Base-by-base conservation (phyloP, 2,797 vertebrate species). In the Aphelocoma californica region DNA sequence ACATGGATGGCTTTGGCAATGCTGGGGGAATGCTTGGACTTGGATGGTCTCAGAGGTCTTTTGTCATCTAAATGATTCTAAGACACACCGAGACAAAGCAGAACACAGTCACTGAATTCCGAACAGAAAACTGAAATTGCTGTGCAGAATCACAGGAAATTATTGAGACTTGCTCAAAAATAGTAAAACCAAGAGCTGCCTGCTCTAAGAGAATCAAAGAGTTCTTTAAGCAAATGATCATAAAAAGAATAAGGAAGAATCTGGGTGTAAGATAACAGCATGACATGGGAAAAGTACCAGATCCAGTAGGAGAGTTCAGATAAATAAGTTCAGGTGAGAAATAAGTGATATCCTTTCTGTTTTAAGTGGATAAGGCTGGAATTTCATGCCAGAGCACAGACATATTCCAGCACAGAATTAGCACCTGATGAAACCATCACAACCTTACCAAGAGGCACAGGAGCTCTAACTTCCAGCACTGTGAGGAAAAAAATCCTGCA, bases 361-460 rank as follows among this genome's bases (percentile, higher is more conserved):
- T 64, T 8, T 26, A 66, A 51, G 18, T 45, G 15, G 7, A 15
- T 8, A 48, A 14, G 29, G 20, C n/a, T 51, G 28, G 13, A 92
- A 80, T 74, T 65, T 42, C 4, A 17, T 28, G 18, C 2, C 8
- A 58, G n/a, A 72, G 19, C 12, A 7, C 45, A 23, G 9, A 34
- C 3, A 34, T 1, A 0, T 5, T 20, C n/a, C 7, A 54, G 9
- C 12, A 32, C 4, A 26, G 11, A 62, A 54, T 54, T 29, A 51
- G 38, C 21, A 70, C 56, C 36, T n/a, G 23, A 80, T 32, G 28
- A 77, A 77, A 60, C 18, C 14, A 18, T 6, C 29, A 38, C 26
- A 85, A 8, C 53, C 34, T 77, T 45, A 25, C n/a, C 34, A 57
- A 74, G 38, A 64, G 24, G 8, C 48, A 75, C 20, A 42, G 60